Conservation (phyloP, 2,888 invertebrate species). For the Cataglyphis livida region DNA sequence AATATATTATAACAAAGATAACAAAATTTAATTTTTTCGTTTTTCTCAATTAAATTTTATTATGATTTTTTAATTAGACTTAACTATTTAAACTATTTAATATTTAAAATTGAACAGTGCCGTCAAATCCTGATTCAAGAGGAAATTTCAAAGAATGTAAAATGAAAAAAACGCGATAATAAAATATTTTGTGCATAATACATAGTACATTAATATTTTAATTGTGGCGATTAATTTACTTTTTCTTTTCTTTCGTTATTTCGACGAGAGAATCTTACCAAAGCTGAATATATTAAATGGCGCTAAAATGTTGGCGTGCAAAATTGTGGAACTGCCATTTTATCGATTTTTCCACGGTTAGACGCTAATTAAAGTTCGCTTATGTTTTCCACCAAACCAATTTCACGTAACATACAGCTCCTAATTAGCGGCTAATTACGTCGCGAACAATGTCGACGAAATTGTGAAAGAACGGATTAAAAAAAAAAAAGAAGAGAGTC, state of each 20-base stretch:
- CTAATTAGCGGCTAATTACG: conserved; percentile 45
- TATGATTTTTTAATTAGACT: background rate
- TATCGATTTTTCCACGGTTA: conserved; percentile 22
- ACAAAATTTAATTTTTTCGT: background rate
- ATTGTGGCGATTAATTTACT: background rate
- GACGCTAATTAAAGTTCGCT: conserved; percentile 39
- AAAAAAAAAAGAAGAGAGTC: background rate
- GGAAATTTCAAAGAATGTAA: background rate
- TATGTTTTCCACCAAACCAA: conserved; percentile 26
- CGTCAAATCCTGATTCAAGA: background rate
- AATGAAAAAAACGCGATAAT: background rate
- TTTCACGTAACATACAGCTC: conserved; percentile 13
- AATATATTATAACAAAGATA: background rate
- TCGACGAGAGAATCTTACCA: background rate
- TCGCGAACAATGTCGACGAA: conserved; percentile 8
- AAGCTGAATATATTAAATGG: conserved; percentile 18
- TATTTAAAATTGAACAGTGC: background rate
- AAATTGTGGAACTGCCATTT: background rate
- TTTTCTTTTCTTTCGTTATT: background rate
- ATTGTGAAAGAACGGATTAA: conserved; percentile 8
- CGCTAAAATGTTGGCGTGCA: background rate
- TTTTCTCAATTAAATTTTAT: background rate
- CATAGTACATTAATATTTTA: conserved; percentile 16
- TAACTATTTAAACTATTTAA: background rate
- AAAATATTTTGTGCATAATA: background rate